Percentiles rank a stretch among this genome's conserved stretches.
These are phyloP conservation scores for Cyprinodon variegatus DNA, from an alignment of 2,113 vertebrate species.

Conservation along the genomic window DNA sequence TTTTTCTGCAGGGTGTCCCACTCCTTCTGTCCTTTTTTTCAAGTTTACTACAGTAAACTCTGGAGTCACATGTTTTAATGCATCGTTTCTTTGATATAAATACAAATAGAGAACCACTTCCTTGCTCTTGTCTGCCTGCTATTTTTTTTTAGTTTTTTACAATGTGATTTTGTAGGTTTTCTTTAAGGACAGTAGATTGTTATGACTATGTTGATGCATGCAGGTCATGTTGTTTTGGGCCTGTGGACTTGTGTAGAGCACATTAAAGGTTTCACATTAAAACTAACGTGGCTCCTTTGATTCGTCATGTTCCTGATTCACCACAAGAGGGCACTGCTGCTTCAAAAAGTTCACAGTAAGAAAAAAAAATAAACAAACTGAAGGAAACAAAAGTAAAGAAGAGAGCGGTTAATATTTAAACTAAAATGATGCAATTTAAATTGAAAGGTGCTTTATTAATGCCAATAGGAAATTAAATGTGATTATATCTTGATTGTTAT, in stretches of 20 bases:
- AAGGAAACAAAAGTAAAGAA: not conserved
- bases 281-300: conserved; percentile 25
- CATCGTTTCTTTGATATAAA: conserved; percentile 38
- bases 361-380: too few species aligned
- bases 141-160: conserved; percentile 56
- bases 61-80: not conserved
- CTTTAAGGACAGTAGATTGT: conserved; percentile 38
- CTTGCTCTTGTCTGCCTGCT: conserved; percentile 15
- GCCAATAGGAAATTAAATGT: too few species aligned
- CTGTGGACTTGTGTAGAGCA: conserved; percentile 61
- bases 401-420: not conserved
- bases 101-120: conserved; percentile 23
- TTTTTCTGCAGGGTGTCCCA: not conserved
- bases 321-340: conserved; percentile 55
- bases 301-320: not conserved
- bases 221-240: conserved; percentile 73
- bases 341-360: not conserved
- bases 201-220: conserved; percentile 60
- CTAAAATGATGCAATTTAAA: not conserved
- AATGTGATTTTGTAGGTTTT: conserved; percentile 42
- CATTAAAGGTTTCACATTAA: conserved; percentile 65
- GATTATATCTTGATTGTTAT: too few species aligned
- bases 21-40: not conserved
- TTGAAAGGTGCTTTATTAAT: too few species aligned
- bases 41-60: not conserved